phyloP scores from a whole-genome alignment of 2,797 vertebrate species.

The Anniella stebbinsi region DNA sequence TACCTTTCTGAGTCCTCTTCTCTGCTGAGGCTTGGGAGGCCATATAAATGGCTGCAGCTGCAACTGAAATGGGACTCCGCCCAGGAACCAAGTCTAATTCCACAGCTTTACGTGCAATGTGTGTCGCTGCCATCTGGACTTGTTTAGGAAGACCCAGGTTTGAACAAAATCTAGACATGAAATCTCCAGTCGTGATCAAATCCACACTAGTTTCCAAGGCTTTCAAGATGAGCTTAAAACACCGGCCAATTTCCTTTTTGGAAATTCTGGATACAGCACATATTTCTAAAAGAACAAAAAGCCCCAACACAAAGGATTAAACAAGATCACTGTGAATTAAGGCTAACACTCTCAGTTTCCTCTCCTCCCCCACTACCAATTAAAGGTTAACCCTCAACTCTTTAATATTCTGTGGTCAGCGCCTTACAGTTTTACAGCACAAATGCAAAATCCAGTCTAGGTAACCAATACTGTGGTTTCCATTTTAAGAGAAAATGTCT shows the following conservation, averaged over 20 bases:
- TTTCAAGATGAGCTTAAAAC: constrained; percentile 96
- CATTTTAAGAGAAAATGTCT: neutral
- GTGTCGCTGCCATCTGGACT: constrained; percentile 98
- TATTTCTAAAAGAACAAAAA: constrained; percentile 86
- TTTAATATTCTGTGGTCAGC: neutral
- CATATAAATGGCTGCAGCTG: constrained; percentile 98
- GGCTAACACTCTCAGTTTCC: neutral
- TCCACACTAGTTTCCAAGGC: constrained; percentile 98
- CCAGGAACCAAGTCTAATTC: constrained; percentile 97
- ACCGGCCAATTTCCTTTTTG: constrained; percentile 98
- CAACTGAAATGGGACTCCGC: constrained; percentile 97
- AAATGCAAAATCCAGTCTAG: neutral
- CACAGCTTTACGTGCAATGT: constrained; percentile 95
- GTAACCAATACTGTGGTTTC: neutral
- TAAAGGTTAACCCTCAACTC: neutral
- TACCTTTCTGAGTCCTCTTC: constrained; percentile 98
- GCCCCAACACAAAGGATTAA: neutral
- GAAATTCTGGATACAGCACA: constrained; percentile 98
- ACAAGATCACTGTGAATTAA: neutral
- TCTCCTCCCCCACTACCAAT: neutral
- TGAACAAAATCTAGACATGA: constrained; percentile 97
- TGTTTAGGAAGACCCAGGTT: constrained; percentile 97
- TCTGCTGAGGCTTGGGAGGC: constrained; percentile 98
- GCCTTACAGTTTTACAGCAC: neutral
- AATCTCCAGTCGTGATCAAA: constrained; percentile 98